A percentile compares a stretch with the other conserved stretches of the same genome.
These are phyloP conservation scores for Diphyllodes magnificus DNA, from an alignment of 2,113 vertebrate species.

Conservation along the genomic window DNA sequence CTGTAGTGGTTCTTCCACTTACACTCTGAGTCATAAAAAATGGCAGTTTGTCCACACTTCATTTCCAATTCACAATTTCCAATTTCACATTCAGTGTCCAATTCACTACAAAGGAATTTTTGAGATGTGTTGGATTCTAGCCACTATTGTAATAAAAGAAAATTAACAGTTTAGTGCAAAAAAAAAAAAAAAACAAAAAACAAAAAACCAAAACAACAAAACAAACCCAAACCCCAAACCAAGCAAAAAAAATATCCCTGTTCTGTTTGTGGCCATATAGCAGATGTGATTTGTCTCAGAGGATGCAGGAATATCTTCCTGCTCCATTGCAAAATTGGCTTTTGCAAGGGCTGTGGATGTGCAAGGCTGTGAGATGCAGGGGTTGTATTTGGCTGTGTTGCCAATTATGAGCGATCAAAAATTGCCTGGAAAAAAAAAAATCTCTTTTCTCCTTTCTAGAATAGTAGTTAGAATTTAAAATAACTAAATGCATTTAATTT, in stretches of 20 bases:
- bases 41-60: not conserved
- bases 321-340: not conserved
- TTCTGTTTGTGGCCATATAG: not conserved
- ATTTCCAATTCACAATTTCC: too few species aligned
- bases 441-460: not conserved
- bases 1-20: not conserved
- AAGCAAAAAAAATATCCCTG: not conserved
- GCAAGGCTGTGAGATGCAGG: not conserved
- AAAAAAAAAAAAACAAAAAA: too few species aligned
- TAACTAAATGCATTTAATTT: not conserved
- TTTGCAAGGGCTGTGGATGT: not conserved
- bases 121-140: not conserved
- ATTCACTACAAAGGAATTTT: not conserved
- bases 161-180: not conserved
- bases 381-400: not conserved
- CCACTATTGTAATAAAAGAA: not conserved
- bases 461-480: not conserved
- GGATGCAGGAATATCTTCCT: not conserved
- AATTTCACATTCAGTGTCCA: too few species aligned
- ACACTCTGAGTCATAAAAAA: not conserved
- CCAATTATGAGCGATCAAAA: not conserved
- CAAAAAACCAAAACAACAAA: too few species aligned
- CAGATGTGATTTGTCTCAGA: not conserved
- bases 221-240: not conserved
- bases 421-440: not conserved